Base-by-base conservation (phyloP, 92 coral and sea anemone species). In the Epizoanthus scotinus region DNA sequence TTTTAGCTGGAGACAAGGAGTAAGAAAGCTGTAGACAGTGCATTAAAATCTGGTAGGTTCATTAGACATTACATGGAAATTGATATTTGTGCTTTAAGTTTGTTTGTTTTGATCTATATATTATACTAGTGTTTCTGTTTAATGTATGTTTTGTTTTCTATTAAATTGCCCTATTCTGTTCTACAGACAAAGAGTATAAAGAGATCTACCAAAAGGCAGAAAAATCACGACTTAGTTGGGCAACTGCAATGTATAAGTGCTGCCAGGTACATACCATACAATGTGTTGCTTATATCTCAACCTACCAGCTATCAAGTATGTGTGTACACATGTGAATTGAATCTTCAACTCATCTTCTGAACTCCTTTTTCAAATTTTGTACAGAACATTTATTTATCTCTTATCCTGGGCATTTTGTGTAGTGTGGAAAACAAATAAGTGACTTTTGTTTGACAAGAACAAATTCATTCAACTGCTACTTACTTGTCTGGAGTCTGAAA, bases 151-250 rank as follows among this genome's bases (percentile, higher is more conserved):
- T 47, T 47, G 31, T 55, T 31, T 69, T 2, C 47, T 26, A n/a
- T 69, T 27, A 20, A 49, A 20, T 26, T 31, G 44, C 24, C 52
- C 19, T 55, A 36, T 59, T 50, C 17, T 3, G 52, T 61, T 38
- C 72, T 17, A 13, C 70, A 96, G 99, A 93, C 71, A 94, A 86
- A 73, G 99, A 96, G n/a, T 93, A 96, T 84, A 92, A 83, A 83
- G 98, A 91, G 31, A 42, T 96, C 57, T 91, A 96, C 82, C 85
- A 87, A 85, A 91, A 89, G 74, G 88, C 98, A 69, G 99, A 96
- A 84, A 83, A 90, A 34, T 73, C 84, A 21, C 86, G 99, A 19
- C 86, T 96, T 24, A 95, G 88, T 25, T 89, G 97, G 92, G 91
- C 90, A 69, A 88, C 94, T 67, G 83, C 93, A 3, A 93, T 96